These are phyloP conservation scores for Xyrauchen texanus DNA, from an alignment of 2,113 vertebrate genomes.

Conservation along the genomic window DNA sequence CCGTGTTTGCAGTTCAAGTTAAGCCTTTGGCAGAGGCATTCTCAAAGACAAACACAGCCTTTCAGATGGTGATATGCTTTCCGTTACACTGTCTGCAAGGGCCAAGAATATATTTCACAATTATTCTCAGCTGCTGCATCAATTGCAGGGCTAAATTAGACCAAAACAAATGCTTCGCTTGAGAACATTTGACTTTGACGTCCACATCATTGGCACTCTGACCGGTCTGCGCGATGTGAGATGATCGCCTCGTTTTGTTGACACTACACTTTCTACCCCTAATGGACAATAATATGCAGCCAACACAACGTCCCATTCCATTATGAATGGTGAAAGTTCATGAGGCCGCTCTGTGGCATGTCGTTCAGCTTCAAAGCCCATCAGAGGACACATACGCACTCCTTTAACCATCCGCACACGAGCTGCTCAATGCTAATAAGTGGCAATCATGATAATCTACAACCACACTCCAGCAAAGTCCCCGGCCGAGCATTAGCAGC, in stretches of 20 bases:
- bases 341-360: not conserved
- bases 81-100: not conserved
- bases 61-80: too few species aligned
- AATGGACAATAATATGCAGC: conserved; percentile 48
- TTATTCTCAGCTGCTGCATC: conserved; percentile 38
- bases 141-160: conserved; percentile 36
- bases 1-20: not conserved
- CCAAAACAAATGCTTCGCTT: conserved; percentile 59
- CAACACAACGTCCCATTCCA: conserved; percentile 31
- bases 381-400: conserved; percentile 37
- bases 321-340: not conserved
- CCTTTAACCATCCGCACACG: conserved; percentile 30
- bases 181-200: conserved; percentile 35
- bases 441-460: conserved; percentile 79
- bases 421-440: conserved; percentile 69
- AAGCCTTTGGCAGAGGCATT: conserved; percentile 7
- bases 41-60: conserved; percentile 22
- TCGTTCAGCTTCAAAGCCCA: conserved; percentile 26
- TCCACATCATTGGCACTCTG: too few species aligned
- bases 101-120: conserved; percentile 27
- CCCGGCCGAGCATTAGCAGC: conserved; percentile 73
- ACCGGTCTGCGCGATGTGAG: conserved; percentile 21
- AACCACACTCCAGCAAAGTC: conserved; percentile 78
- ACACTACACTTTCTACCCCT: not conserved
- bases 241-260: conserved; percentile 25